Base-by-base conservation (phyloP, 53 echinoderm and acorn worm genomes). In the Crossaster papposus region DNA sequence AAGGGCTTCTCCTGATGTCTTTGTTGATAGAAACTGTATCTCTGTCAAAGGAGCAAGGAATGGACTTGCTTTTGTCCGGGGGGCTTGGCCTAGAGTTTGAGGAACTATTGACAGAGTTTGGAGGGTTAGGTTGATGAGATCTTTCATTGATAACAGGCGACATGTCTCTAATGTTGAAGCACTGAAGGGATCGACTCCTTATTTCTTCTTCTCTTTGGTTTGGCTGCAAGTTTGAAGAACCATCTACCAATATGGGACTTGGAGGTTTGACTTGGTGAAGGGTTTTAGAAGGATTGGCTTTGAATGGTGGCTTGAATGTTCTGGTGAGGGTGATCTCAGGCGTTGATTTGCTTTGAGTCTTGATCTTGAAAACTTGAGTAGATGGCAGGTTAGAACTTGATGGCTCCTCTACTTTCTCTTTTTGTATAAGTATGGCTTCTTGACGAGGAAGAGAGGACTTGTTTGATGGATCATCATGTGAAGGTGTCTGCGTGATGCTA, bases 221-320 rank as follows among this genome's bases (percentile, higher is more conserved):
- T 32, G 34, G 35, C n/a, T 2, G 14, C 18, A 20, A 30, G 28
- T 33, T 50, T 83, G 83, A 44, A 30, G 83, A 23, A 81, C 24
- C 32, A 62, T 83, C 64, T 81, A 23, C 52, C 44, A 83, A 71
- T 15, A 70, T 68, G 24, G 70, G 23, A 15, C 53, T 54, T 72
- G 62, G 76, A 15, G 51, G 55, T 20, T 15, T 38, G n/a, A 54
- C 2, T 77, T 35, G n/a, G 30, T 32, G 23, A 72, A 31, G 23
- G 31, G 73, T 54, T 85, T 44, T 8, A 30, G 54, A 18, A 30
- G 51, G 55, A 23, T 62, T 76, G 22, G 77, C 72, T 87, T 77
- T 87, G 77, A 87, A 87, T 35, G 87, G 87, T 54, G 87, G 87
- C 36, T 87, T 87, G 36, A 87, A 87, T n/a, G 62, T 12, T 36